Evolutionary conservation across 2,888 invertebrate genomes (phyloP).

Genomic region (Dynastes grantii): DNA sequence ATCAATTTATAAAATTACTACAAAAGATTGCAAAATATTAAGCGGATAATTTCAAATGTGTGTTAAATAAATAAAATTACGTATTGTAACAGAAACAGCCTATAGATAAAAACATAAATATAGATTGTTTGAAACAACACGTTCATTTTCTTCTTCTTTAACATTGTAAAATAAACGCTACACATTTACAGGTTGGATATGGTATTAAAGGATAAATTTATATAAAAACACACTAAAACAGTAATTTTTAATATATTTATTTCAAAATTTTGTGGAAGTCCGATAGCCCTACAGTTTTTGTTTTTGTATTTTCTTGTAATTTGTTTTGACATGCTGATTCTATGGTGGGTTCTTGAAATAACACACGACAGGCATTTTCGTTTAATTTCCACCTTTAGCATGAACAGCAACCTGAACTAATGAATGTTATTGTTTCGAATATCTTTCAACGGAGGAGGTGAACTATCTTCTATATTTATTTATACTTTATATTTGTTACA

Average conservation of each 20-base stretch:
- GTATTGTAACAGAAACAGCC: too few species aligned
- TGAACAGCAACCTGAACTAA: conserved; percentile 20
- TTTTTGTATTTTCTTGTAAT: conserved; percentile 55
- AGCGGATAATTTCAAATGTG: too few species aligned
- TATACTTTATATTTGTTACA: conserved; percentile 61
- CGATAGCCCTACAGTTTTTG: conserved; percentile 70
- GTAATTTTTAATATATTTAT: conserved; percentile 69
- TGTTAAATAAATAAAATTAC: too few species aligned
- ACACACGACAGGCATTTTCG: conserved; percentile 45
- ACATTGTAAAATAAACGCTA: too few species aligned
- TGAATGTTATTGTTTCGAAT: conserved; percentile 6
- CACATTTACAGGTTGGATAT: too few species aligned
- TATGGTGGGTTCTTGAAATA: conserved; percentile 63
- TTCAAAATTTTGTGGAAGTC: conserved; percentile 72
- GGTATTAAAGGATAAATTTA: too few species aligned
- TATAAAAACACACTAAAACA: conserved; percentile 7
- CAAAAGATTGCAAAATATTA: too few species aligned
- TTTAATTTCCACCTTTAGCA: conserved; percentile 30
- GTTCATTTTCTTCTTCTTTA: too few species aligned
- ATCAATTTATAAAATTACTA: too few species aligned
- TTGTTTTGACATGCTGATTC: conserved; percentile 66
- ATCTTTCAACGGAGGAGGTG: conserved; percentile 59
- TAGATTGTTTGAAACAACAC: too few species aligned
- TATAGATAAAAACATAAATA: too few species aligned
- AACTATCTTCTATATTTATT: conserved; percentile 67